These are phyloP conservation scores for Nomada fabriciana DNA, from an alignment of 2,888 invertebrate species.

Conservation along the genomic window DNA sequence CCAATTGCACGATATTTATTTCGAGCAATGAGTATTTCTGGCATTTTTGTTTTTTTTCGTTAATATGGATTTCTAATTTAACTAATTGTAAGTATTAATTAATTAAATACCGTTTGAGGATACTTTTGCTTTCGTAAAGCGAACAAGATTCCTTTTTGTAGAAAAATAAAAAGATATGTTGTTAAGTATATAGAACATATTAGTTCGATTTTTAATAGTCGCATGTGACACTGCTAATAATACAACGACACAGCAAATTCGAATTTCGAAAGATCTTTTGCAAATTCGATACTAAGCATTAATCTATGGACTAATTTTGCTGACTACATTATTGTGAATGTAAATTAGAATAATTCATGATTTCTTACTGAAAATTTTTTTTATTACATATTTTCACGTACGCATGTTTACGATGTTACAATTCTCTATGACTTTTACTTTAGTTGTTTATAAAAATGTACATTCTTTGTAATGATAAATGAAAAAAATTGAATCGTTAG, in stretches of 20 bases:
- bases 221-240: background rate
- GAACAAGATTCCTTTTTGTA: slow-evolving; percentile 51
- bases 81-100: slow-evolving; percentile 1
- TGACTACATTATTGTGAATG: slow-evolving; percentile 55
- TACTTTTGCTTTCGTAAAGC: slow-evolving; percentile 42
- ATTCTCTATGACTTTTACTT: slow-evolving; percentile 69
- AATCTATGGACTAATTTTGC: slow-evolving; percentile 45
- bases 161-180: slow-evolving; percentile 8
- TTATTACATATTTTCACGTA: slow-evolving; percentile 63
- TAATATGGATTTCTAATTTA: background rate
- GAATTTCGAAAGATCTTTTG: background rate
- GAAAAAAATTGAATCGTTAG: slow-evolving; percentile 76
- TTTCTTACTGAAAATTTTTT: slow-evolving; percentile 58
- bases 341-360: slow-evolving; percentile 37
- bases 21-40: background rate
- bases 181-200: slow-evolving; percentile 15
- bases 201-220: slow-evolving; percentile 6
- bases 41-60: background rate
- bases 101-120: background rate
- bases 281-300: slow-evolving; percentile 11
- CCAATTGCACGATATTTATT: slow-evolving; percentile 1
- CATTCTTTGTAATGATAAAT: slow-evolving; percentile 78
- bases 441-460: slow-evolving; percentile 75
- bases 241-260: slow-evolving; percentile 15
- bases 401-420: slow-evolving; percentile 56